Percentiles rank a stretch among this genome's conserved stretches.
Conservation (phyloP, 2,888 invertebrate genomes). For the Pachydiplax longipennis region DNA sequence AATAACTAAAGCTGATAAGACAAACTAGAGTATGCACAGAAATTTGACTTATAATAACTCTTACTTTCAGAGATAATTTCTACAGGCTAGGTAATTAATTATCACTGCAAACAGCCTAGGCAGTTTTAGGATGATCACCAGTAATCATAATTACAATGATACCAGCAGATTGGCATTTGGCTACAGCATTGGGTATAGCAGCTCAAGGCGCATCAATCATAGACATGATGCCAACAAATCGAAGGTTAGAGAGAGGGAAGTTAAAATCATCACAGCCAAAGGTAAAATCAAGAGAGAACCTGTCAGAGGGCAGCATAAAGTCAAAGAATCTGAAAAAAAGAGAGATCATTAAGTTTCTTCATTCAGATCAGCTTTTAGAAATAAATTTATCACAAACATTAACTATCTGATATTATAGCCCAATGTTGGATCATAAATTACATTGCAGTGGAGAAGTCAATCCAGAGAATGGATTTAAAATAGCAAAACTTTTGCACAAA, state of each 20-base stretch:
- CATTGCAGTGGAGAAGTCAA: no score
- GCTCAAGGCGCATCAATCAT: constrained; percentile 99
- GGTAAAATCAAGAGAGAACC: constrained; percentile 90
- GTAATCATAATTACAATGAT: constrained; percentile 96
- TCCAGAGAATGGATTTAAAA: no score
- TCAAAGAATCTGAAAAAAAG: constrained; percentile 82
- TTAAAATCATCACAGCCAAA: constrained; percentile 92
- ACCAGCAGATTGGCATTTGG: constrained; percentile 96
- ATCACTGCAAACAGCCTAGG: no score
- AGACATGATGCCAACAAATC: constrained; percentile 96
- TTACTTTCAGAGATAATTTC: constrained; percentile 91
- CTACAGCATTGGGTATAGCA: constrained; percentile 96
- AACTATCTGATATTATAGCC: no score
- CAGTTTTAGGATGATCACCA: constrained; percentile 95
- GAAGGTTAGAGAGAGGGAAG: constrained; percentile 87
- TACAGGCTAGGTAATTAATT: constrained; percentile 93
- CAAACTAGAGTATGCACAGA: no score
- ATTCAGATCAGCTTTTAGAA: background rate
- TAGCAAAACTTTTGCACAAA: no score
- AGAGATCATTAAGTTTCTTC: background rate
- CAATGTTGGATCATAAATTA: no score
- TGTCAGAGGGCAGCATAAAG: constrained; percentile 85
- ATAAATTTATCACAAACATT: background rate
- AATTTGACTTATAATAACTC: background rate
- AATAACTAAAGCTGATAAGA: no score